These are phyloP conservation scores for Danaus melanippus DNA, from an alignment of 1,140 invertebrate species.

Conservation along the genomic window DNA sequence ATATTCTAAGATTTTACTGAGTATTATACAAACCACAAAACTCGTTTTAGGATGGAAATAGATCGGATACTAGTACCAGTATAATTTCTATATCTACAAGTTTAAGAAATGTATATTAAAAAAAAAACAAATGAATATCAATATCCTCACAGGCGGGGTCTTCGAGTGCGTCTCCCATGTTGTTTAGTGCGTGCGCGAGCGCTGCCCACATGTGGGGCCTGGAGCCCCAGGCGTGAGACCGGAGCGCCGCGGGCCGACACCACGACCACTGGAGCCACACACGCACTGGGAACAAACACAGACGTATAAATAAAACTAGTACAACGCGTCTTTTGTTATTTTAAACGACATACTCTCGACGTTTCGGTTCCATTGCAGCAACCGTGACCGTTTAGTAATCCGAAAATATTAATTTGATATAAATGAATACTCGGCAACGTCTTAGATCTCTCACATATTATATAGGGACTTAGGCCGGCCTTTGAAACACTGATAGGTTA, in stretches of 20 bases:
- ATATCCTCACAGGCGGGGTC: slow-evolving; percentile 51
- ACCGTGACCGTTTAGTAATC: too few relatives aligned
- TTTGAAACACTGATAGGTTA: too few relatives aligned
- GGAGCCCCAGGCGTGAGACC: slow-evolving; percentile 75
- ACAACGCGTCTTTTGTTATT: too few relatives aligned
- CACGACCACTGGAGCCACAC: slow-evolving; percentile 82
- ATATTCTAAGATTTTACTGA: too few relatives aligned
- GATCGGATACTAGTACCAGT: not conserved
- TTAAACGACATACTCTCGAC: too few relatives aligned
- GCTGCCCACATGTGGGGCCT: slow-evolving; percentile 84
- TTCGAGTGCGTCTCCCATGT: slow-evolving; percentile 25
- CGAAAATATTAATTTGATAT: too few relatives aligned
- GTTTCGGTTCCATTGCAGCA: too few relatives aligned
- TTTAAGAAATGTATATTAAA: not conserved
- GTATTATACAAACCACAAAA: too few relatives aligned
- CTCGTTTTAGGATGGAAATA: too few relatives aligned
- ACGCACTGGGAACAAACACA: slow-evolving; percentile 75
- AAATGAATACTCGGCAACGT: too few relatives aligned
- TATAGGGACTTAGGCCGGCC: too few relatives aligned
- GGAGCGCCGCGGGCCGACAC: slow-evolving; percentile 73
- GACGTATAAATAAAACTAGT: not conserved
- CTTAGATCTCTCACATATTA: too few relatives aligned
- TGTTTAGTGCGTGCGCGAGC: slow-evolving; percentile 82
- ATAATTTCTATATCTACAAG: slow-evolving; percentile 2
- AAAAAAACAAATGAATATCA: not conserved